Percentiles rank a stretch among this genome's conserved stretches.
Conservation (phyloP, 35 echinoderm and acorn worm genomes). For the Heliocidaris tuberculata region DNA sequence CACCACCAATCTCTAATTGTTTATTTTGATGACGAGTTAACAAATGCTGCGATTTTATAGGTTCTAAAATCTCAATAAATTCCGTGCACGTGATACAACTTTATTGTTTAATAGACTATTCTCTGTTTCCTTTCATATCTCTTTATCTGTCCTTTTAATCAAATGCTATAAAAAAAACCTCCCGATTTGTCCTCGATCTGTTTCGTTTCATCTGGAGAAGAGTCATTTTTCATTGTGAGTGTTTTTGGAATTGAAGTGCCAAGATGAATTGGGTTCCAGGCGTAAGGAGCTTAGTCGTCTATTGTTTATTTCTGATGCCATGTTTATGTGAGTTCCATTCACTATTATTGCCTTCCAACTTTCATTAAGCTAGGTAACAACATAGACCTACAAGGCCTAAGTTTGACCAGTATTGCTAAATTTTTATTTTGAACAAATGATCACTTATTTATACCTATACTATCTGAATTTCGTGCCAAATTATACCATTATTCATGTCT, state of each 20-base stretch:
- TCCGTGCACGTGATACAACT: background rate
- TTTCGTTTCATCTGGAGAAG: background rate
- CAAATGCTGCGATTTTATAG: background rate
- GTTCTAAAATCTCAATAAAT: slow-evolving; percentile 7
- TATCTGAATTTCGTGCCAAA: too few relatives aligned
- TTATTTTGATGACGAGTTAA: background rate
- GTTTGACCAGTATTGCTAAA: too few relatives aligned
- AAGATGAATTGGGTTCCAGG: background rate
- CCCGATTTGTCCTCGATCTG: background rate
- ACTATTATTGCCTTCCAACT: too few relatives aligned
- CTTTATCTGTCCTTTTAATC: background rate
- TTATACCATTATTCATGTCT: too few relatives aligned
- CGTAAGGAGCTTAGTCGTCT: background rate
- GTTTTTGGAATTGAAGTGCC: background rate
- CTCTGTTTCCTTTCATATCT: background rate
- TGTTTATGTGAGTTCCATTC: background rate
- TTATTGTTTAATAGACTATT: slow-evolving; percentile 19
- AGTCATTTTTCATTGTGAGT: background rate
- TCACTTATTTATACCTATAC: too few relatives aligned
- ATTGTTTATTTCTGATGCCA: background rate
- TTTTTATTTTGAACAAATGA: too few relatives aligned
- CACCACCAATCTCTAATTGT: background rate
- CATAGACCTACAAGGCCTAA: too few relatives aligned
- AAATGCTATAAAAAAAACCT: background rate
- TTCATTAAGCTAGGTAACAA: too few relatives aligned